Base-by-base conservation (phyloP, 2,113 vertebrate species). In the Chrysochloris asiatica region DNA sequence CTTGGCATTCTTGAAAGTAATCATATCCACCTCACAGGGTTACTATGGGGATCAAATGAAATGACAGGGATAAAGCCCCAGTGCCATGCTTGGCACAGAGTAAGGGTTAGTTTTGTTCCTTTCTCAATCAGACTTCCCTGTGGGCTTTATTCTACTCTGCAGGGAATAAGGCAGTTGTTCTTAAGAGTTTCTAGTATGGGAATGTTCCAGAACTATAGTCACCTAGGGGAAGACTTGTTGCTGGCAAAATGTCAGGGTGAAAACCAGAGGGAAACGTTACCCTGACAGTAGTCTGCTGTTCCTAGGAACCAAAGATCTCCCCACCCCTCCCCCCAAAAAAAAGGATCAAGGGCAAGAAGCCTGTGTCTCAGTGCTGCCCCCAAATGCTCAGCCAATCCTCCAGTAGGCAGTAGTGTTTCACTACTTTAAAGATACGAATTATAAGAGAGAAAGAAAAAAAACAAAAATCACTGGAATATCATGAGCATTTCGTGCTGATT, bases 381-480 rank as follows among this genome's bases (percentile, higher is more conserved):
- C 86, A n/a, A 85, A 83, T 77, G 56, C 86, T 93, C 83, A 94
- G 65, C 76, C 92, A 78, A 92, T 94, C 75, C 89, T 95, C 91
- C 89, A 33, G 83, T 85, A 96, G 85, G 67, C 82, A 80, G 13
- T 8, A 69, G 12, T 43, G 36, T 22, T 71, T 71, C 48, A 14
- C 22, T 12, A 3, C 30, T 83, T 41, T 52, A 81, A 24, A 21
- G 61, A 71, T 56, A 48, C 5, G 45, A 71, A 81, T 71, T 50
- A 73, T 78, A 91, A 21, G 33, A 4, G 16, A 24, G 59, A 10
- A 61, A 30, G 36, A n/a, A 89, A 21, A 63, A 52, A 28, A 94
- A n/a, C 63, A 45, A 52, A 26, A 4, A 11, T 86, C 36, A 77
- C 22, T 79, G 22, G 50, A 72, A 73, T 90, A 87, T 41, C 30